Percentiles rank a stretch among this genome's conserved stretches.
Conservation (phyloP, 1,140 invertebrate genomes). For the Nasonia longicornis region DNA sequence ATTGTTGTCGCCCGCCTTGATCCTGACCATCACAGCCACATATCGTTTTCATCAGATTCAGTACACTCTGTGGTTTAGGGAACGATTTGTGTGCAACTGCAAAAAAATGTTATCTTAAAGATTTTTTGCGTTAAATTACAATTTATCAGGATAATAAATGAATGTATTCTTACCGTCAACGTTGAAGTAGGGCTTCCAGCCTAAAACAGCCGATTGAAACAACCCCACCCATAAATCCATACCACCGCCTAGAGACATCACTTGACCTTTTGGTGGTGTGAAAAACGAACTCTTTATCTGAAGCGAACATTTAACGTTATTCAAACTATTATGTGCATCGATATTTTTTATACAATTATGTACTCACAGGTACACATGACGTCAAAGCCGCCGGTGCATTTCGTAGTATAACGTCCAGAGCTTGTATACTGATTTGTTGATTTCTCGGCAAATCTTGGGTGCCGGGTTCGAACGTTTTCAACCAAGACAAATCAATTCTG, state of each 20-base stretch:
- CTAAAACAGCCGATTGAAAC: slow-evolving; percentile 81
- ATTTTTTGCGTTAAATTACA: neutral
- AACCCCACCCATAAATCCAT: slow-evolving; percentile 80
- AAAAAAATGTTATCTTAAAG: slow-evolving; percentile 23
- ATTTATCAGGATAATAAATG: slow-evolving; percentile 8
- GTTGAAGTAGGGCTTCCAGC: slow-evolving; percentile 80
- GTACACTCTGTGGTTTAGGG: slow-evolving; percentile 67
- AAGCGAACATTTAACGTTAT: slow-evolving; percentile 28
- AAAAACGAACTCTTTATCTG: slow-evolving; percentile 72
- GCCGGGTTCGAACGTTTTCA: slow-evolving; percentile 67
- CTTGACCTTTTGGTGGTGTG: slow-evolving; percentile 42
- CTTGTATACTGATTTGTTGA: slow-evolving; percentile 80
- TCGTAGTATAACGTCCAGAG: slow-evolving; percentile 85
- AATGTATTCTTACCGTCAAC: slow-evolving; percentile 74
- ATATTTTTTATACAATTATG: neutral
- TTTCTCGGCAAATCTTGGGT: slow-evolving; percentile 56
- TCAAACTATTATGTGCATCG: neutral
- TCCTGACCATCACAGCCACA: neutral
- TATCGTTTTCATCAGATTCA: slow-evolving; percentile 59
- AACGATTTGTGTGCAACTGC: slow-evolving; percentile 78
- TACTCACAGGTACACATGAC: neutral
- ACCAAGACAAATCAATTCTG: slow-evolving; percentile 69
- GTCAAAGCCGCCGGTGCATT: slow-evolving; percentile 63
- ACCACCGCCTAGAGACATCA: slow-evolving; percentile 70
- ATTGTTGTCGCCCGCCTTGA: neutral